These are phyloP conservation scores for Bruchidius siliquastri DNA, from an alignment of 2,888 invertebrate genomes.

Conservation along the genomic window DNA sequence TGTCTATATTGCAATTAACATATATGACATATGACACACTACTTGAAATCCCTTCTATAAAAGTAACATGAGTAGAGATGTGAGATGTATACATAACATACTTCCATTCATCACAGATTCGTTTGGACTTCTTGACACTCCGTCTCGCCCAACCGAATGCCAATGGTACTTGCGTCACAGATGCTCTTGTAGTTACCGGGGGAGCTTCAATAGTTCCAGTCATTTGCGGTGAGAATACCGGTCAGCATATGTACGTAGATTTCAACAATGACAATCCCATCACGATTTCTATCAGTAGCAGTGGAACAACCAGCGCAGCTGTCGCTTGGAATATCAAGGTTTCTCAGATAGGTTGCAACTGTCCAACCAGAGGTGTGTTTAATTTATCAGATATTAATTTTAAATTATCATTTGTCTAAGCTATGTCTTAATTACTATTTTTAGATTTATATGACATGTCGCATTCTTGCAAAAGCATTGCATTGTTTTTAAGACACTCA, in stretches of 20 bases:
- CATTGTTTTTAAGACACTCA: too few species aligned
- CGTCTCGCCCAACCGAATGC: slow-evolving; percentile 67
- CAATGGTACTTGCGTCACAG: slow-evolving; percentile 65
- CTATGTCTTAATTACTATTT: too few species aligned
- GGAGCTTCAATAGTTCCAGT: slow-evolving; percentile 67
- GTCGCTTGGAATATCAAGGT: slow-evolving; percentile 73
- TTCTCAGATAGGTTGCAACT: slow-evolving; percentile 67
- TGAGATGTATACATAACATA: too few species aligned
- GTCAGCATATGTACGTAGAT: slow-evolving; percentile 72
- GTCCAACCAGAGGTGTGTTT: slow-evolving; percentile 57
- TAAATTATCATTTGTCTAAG: too few species aligned
- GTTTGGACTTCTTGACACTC: slow-evolving; percentile 72
- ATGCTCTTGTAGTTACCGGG: slow-evolving; percentile 65
- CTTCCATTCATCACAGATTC: slow-evolving; percentile 50
- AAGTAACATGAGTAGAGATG: too few species aligned
- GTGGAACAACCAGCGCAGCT: slow-evolving; percentile 54
- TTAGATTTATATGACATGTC: too few species aligned
- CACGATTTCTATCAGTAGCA: slow-evolving; percentile 60
- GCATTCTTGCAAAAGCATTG: too few species aligned
- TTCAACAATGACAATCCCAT: slow-evolving; percentile 67
- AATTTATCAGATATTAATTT: not conserved
- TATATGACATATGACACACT: too few species aligned
- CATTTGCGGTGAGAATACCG: slow-evolving; percentile 76
- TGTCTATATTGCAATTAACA: too few species aligned
- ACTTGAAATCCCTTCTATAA: too few species aligned